Evolutionary conservation across 2,113 vertebrate genomes (phyloP), one percentile per base, ranked within the genome.

Genomic region (Anoplopoma fimbria): DNA sequence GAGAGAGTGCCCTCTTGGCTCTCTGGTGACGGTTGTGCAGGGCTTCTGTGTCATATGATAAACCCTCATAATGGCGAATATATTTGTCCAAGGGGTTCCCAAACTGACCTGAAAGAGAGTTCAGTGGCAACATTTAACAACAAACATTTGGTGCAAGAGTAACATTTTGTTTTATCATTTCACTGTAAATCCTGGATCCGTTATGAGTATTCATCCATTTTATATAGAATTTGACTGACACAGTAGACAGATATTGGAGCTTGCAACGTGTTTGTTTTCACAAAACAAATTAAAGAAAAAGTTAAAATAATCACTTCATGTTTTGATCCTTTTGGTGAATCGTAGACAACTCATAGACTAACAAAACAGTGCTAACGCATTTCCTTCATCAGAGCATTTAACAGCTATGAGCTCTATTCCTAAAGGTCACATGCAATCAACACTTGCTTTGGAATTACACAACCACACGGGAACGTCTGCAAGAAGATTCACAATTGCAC

Each of bases 21-120:
- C 98, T 97, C 95, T 99, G 97, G 96, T 99, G 98, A 93, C 95
- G 97, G 94, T 93, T 96, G 95, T 99, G 97, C 94, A 99, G 94
- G 79, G 93, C 93, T 77, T 96, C 95, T 80, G 95, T 96, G 89
- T 97, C 95, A 0, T 99, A 99, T 33, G 97, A 97, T 75, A 99
- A 94, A 80, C 97, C 98, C 94, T 99, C 98, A 94, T 98, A 99
- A 94, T 99, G 97, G 69, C 90, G 96, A 89, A 99, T 97, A 84
- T 97, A 97, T 89, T 98, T 97, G 94, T 96, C 97, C 79, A 99
- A 93, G 73, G 93, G 96, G 65, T 96, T 98, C 89, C 94, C 96
- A 91, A 96, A 96, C 53, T 97, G 97, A 93, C 97, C 98, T 99
- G 95, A 68, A 95, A 88, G 77, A 82, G 73, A 88, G 65, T 45